Evolutionary conservation across 2,797 vertebrate genomes (phyloP).

Genomic region (Phrynocephalus vlangalii): DNA sequence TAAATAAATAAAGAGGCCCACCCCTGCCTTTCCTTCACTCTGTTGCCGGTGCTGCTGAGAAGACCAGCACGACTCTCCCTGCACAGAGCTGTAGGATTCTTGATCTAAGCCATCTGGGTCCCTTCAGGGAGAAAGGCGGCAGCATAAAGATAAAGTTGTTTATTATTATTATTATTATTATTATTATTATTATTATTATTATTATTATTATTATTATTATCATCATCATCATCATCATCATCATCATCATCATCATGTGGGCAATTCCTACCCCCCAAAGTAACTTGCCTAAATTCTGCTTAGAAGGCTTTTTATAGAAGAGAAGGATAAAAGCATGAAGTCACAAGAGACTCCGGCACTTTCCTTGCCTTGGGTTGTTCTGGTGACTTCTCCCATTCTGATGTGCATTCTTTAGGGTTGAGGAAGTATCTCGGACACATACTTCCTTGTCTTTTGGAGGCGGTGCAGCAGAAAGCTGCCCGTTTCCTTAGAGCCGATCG

Average conservation of each 20-base stretch:
- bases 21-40: background rate
- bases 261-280: background rate
- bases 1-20: too few species aligned
- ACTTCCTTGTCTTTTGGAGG: background rate
- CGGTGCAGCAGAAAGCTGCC: background rate
- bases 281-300: too few species aligned
- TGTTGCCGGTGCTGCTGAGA: background rate
- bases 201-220: too few species aligned
- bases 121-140: too few species aligned
- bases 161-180: too few species aligned
- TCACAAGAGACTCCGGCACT: background rate
- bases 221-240: too few species aligned
- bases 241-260: too few species aligned
- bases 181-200: too few species aligned
- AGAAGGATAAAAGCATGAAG: too few species aligned
- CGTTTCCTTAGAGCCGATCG: background rate
- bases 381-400: background rate
- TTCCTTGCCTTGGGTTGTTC: background rate
- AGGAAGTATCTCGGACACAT: conserved; percentile 13
- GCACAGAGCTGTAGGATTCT: background rate
- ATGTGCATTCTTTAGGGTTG: background rate
- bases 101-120: background rate
- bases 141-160: too few species aligned
- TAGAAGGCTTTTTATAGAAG: background rate
- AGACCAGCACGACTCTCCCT: background rate